Conservation (phyloP, 2,113 vertebrate genomes). For the Miniopterus natalensis region DNA sequence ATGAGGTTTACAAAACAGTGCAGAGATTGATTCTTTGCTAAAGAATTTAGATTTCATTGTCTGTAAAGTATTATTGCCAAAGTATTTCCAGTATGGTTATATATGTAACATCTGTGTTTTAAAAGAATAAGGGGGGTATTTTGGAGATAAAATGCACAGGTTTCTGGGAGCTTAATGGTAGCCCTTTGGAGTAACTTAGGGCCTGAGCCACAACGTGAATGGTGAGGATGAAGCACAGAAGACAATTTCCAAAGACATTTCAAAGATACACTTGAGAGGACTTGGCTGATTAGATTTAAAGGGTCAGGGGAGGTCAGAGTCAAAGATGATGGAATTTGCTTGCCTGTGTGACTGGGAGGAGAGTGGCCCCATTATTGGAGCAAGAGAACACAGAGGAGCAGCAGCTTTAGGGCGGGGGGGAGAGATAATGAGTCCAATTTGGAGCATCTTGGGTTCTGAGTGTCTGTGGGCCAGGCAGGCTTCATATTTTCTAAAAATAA, state of each 20-base stretch:
- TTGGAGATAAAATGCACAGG: neutral
- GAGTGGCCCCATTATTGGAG: slow-evolving; percentile 77
- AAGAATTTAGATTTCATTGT: neutral
- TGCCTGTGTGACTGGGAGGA: slow-evolving; percentile 68
- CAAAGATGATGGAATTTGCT: slow-evolving; percentile 68
- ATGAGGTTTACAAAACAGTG: neutral
- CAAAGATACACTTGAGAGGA: slow-evolving; percentile 77
- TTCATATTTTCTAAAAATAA: slow-evolving; percentile 80
- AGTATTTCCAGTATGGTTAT: neutral
- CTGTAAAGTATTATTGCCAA: neutral
- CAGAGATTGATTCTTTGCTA: neutral
- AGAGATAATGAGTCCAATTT: slow-evolving; percentile 79
- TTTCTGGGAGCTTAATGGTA: neutral
- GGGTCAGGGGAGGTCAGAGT: slow-evolving; percentile 53
- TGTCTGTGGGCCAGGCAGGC: slow-evolving; percentile 73
- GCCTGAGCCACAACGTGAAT: neutral
- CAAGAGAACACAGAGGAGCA: slow-evolving; percentile 62
- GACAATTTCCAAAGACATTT: slow-evolving; percentile 78
- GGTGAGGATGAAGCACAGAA: neutral
- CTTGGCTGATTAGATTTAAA: slow-evolving; percentile 66
- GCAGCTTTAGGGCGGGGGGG: slow-evolving; percentile 68
- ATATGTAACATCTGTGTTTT: neutral
- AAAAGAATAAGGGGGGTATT: neutral
- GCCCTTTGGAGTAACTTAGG: neutral
- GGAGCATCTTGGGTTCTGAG: slow-evolving; percentile 73